These are phyloP conservation scores for Capricornis sumatraensis DNA, from an alignment of 2,113 vertebrate genomes.

Conservation along the genomic window DNA sequence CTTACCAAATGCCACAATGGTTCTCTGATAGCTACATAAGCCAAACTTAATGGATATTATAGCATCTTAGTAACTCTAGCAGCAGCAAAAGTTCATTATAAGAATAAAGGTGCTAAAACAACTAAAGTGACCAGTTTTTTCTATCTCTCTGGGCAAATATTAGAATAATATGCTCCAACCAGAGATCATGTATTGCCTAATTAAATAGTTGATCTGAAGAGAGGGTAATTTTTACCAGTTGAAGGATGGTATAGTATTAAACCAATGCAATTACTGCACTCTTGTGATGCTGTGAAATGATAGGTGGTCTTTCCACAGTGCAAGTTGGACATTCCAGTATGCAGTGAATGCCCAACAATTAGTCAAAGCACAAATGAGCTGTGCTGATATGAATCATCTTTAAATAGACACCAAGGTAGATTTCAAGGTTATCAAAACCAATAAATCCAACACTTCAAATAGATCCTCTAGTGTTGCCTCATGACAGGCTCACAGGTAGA, in stretches of 20 bases:
- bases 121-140: constrained; percentile 33
- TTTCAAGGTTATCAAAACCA: neutral
- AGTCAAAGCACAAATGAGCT: neutral
- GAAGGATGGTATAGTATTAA: neutral
- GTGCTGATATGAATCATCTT: neutral
- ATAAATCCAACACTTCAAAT: neutral
- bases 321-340: neutral
- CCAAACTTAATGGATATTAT: neutral
- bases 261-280: neutral
- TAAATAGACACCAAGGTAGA: neutral
- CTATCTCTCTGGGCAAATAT: neutral
- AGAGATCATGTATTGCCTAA: constrained; percentile 13
- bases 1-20: neutral
- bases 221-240: neutral
- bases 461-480: neutral
- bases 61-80: neutral
- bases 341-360: neutral
- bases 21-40: neutral
- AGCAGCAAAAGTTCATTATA: neutral
- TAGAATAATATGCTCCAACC: constrained; percentile 5
- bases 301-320: accelerated
- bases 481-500: neutral
- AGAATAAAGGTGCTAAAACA: constrained; percentile 10
- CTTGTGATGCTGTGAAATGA: neutral
- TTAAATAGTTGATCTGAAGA: neutral